Percentiles rank a stretch among this genome's conserved stretches.
Evolutionary conservation across 2,888 invertebrate species (phyloP).

Genomic region (Chaetoderma sp.): DNA sequence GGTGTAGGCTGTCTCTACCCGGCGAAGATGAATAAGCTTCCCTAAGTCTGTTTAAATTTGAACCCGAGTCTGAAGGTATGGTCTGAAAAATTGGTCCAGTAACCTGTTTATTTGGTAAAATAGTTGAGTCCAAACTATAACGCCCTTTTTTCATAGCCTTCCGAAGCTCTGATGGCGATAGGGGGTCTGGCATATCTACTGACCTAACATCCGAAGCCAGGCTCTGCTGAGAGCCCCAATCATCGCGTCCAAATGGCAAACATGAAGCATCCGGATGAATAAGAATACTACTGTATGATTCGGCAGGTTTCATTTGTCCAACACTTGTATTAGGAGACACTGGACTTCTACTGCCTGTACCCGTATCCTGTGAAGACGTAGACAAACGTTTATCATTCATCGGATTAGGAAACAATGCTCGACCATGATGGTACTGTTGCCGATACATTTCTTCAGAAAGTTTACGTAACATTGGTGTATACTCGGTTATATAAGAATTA

Average conservation of each 20-base stretch:
- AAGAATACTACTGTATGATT: conserved; percentile 57
- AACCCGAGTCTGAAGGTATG: too few relatives aligned
- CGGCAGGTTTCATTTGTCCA: conserved; percentile 49
- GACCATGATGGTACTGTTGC: not conserved
- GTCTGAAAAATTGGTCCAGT: not conserved
- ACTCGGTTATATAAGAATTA: too few relatives aligned
- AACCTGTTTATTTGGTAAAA: not conserved
- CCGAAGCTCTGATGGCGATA: not conserved
- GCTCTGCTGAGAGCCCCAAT: conserved; percentile 40
- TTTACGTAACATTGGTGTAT: conserved; percentile 55
- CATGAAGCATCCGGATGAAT: conserved; percentile 52
- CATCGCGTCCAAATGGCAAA: conserved; percentile 51
- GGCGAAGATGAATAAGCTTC: too few relatives aligned
- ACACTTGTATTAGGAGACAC: conserved; percentile 42
- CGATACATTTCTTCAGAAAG: conserved; percentile 60
- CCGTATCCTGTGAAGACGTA: conserved; percentile 42
- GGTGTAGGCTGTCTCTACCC: not conserved
- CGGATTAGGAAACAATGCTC: not conserved
- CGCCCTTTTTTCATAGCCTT: not conserved
- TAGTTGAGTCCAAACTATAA: not conserved
- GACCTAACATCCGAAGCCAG: not conserved
- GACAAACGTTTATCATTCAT: conserved; percentile 42
- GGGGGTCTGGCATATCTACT: not conserved
- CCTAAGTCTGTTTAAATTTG: too few relatives aligned
- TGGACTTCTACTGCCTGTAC: conserved; percentile 12